These are phyloP conservation scores for Anser cygnoides DNA, from an alignment of 2,113 vertebrate genomes.

Conservation along the genomic window DNA sequence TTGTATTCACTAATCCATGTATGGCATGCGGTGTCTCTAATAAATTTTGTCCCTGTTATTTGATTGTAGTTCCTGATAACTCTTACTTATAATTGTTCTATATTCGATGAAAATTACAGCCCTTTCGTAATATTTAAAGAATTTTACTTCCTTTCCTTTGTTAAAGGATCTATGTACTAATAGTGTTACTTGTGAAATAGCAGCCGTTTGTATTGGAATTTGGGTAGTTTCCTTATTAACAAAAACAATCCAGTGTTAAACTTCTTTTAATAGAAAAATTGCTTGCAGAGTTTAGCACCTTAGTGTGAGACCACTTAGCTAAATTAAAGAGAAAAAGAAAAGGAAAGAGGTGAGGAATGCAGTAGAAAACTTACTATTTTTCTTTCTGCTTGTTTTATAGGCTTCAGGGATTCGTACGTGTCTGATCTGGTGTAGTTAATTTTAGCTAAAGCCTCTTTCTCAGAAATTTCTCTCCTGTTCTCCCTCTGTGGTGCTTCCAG, in stretches of 20 bases:
- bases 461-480: conserved; percentile 13
- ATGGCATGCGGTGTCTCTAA: neutral
- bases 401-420: neutral
- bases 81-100: neutral
- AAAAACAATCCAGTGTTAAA: neutral
- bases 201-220: neutral
- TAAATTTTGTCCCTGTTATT: neutral
- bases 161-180: neutral
- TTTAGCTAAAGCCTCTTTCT: conserved; percentile 25
- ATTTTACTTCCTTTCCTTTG: neutral
- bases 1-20: neutral
- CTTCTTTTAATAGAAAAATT: neutral
- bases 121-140: neutral
- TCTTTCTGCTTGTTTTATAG: neutral
- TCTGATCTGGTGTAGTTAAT: neutral
- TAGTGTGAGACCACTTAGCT: neutral
- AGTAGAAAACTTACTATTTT: neutral
- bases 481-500: neutral
- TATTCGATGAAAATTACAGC: neutral
- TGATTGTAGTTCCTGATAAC: neutral
- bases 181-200: neutral
- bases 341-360: neutral
- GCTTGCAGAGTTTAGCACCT: neutral
- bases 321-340: neutral
- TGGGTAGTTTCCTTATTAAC: neutral